Conservation (phyloP, 2,888 invertebrate genomes). For the Cryptosula pallasiana region DNA sequence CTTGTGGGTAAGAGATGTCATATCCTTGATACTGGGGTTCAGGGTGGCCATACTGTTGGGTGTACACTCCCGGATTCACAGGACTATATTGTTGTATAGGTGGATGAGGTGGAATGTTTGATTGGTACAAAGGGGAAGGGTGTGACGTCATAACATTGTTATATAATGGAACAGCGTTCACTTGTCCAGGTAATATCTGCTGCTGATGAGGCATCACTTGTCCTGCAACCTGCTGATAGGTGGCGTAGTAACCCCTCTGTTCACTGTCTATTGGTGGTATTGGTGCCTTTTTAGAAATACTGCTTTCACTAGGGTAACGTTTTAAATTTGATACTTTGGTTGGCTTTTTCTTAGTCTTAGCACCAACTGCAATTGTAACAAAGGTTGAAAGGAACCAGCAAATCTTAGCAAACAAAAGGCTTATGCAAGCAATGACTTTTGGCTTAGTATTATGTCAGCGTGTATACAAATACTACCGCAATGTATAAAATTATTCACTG, state of each 20-base stretch:
- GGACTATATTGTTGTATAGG: neutral
- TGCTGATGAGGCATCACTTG: neutral
- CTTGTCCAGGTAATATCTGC: neutral
- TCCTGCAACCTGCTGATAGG: neutral
- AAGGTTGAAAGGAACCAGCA: too few relatives aligned
- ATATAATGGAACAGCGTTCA: neutral
- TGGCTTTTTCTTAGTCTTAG: neutral
- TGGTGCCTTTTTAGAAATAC: neutral
- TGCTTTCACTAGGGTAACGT: slow-evolving; percentile 13
- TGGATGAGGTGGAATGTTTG: slow-evolving; percentile 1
- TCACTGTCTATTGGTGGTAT: slow-evolving; percentile 5
- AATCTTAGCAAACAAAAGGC: too few relatives aligned
- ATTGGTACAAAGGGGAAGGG: neutral
- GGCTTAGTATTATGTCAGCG: too few relatives aligned
- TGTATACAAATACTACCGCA: too few relatives aligned
- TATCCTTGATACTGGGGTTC: neutral
- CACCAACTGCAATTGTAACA: neutral
- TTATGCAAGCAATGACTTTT: too few relatives aligned
- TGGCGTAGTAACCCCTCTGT: neutral
- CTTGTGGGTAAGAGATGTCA: neutral
- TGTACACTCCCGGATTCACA: neutral
- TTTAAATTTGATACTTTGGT: slow-evolving; percentile 10
- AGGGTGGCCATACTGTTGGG: neutral
- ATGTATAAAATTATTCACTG: too few relatives aligned
- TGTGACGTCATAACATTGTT: neutral